These are phyloP conservation scores for Xylophagus ater DNA, from an alignment of 2,888 invertebrate species.

Conservation along the genomic window DNA sequence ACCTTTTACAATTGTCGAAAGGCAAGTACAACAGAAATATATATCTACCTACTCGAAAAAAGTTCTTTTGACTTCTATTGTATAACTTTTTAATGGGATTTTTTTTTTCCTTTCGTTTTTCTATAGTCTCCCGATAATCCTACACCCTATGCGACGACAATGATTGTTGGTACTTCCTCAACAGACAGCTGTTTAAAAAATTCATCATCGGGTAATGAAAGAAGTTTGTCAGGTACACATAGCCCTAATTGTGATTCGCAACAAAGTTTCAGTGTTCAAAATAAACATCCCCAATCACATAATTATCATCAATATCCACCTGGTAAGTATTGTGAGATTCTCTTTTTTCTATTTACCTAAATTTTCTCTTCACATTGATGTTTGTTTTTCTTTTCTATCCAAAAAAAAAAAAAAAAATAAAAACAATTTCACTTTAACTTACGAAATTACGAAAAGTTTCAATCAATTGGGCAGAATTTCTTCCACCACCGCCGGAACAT, in stretches of 20 bases:
- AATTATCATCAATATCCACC: constrained; percentile 35
- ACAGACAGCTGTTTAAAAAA: constrained; percentile 38
- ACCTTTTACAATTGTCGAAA: constrained; percentile 61
- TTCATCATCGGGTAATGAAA: constrained; percentile 26
- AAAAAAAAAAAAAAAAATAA: neutral
- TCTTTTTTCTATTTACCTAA: constrained; percentile 4
- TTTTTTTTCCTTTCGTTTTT: constrained; percentile 5
- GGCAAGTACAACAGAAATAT: constrained; percentile 21
- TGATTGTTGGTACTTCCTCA: constrained; percentile 45
- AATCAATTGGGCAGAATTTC: constrained; percentile 47
- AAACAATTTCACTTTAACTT: neutral
- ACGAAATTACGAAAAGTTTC: too few relatives aligned
- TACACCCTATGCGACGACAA: constrained; percentile 65
- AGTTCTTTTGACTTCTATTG: constrained; percentile 5
- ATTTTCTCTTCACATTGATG: constrained; percentile 1
- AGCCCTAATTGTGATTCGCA: constrained; percentile 37
- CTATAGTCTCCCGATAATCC: constrained; percentile 48
- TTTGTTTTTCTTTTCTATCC: constrained; percentile 5
- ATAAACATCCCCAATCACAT: constrained; percentile 27
- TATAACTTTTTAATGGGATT: constrained; percentile 5
- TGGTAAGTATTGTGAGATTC: constrained; percentile 21
- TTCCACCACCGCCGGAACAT: constrained; percentile 50
- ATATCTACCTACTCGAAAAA: constrained; percentile 6
- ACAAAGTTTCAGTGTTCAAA: constrained; percentile 21
- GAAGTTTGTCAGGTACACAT: constrained; percentile 38